These are phyloP conservation scores for Trigoniulus corallinus DNA, from an alignment of 1,140 invertebrate species.

Conservation along the genomic window DNA sequence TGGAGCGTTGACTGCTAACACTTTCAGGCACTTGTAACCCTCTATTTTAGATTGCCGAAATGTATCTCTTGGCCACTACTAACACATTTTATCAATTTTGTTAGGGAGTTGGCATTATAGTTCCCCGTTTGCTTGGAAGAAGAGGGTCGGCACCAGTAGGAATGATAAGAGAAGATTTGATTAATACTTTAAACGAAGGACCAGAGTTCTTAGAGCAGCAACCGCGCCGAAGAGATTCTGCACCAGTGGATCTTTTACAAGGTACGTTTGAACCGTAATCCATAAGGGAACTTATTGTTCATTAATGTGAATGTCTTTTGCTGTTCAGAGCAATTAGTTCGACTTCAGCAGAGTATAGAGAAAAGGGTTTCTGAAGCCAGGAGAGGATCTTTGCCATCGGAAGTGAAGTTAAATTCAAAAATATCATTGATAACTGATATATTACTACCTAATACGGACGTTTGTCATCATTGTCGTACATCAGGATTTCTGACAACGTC, in stretches of 20 bases:
- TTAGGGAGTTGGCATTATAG: background rate
- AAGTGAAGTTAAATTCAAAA: background rate
- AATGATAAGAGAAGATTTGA: background rate
- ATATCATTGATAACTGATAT: background rate
- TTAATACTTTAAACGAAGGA: background rate
- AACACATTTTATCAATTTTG: background rate
- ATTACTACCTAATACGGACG: background rate
- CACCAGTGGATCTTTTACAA: background rate
- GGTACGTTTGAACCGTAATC: background rate
- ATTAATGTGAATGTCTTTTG: background rate
- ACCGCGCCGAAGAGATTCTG: background rate
- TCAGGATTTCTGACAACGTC: background rate
- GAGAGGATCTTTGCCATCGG: background rate
- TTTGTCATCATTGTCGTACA: background rate
- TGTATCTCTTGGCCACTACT: too few species aligned
- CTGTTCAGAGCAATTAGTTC: background rate
- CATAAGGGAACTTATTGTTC: background rate
- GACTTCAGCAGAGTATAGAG: background rate
- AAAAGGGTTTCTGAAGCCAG: background rate
- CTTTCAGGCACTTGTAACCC: too few species aligned
- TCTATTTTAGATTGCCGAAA: too few species aligned
- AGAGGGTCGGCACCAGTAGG: constrained; percentile 2
- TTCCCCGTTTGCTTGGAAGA: background rate
- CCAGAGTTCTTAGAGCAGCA: too few species aligned
- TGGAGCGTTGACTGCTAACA: too few species aligned